Conservation (phyloP, 2,797 vertebrate species). For the Notamacropus eugenii region DNA sequence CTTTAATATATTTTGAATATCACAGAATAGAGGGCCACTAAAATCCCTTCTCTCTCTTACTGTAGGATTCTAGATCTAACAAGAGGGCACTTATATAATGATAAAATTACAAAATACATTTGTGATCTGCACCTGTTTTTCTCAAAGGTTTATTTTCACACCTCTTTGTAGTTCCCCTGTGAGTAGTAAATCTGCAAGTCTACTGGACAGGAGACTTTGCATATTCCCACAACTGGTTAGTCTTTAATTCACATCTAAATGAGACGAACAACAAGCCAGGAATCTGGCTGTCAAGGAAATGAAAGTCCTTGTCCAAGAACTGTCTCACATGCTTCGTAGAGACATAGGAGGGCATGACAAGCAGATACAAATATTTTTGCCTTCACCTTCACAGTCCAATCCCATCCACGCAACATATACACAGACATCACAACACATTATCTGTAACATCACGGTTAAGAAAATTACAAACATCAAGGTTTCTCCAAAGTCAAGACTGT, state of each 20-base stretch:
- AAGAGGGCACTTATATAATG: neutral
- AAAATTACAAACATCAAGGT: neutral
- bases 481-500: neutral
- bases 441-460: neutral
- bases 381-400: neutral
- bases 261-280: neutral
- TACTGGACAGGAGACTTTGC: neutral
- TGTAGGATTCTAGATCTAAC: neutral
- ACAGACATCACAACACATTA: neutral
- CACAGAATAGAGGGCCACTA: too few relatives aligned
- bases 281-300: neutral
- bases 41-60: too few relatives aligned
- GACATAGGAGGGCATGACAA: neutral
- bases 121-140: too few relatives aligned
- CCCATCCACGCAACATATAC: neutral
- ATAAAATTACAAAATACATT: neutral
- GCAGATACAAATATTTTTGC: neutral
- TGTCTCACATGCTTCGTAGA: neutral
- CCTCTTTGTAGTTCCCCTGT: neutral
- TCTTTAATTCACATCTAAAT: slow-evolving; percentile 5
- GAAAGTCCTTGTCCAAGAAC: neutral
- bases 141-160: too few relatives aligned
- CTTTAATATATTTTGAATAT: too few relatives aligned
- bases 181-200: slow-evolving; percentile 4
- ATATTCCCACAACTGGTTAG: neutral